Percentiles rank a stretch among this genome's conserved stretches.
Conservation (phyloP, 2,888 invertebrate genomes). For the Tholera decimalis region DNA sequence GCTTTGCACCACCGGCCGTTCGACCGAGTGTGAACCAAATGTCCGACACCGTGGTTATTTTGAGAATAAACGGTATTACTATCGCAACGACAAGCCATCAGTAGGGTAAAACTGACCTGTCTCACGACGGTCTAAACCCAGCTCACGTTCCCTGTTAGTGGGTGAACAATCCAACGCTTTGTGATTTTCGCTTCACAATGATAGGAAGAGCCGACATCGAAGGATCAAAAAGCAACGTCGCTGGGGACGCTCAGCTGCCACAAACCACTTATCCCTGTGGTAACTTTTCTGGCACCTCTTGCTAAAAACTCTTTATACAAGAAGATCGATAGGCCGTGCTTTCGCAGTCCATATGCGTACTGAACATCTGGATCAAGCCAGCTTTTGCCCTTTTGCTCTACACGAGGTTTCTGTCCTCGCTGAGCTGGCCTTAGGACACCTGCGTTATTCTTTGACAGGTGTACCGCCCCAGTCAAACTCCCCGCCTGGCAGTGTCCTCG, state of each 20-base stretch:
- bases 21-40: constrained; percentile 91
- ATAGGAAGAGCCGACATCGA: constrained; percentile 95
- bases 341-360: constrained; percentile 93
- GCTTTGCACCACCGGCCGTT: constrained; percentile 93
- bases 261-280: constrained; percentile 94
- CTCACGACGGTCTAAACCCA: constrained; percentile 93
- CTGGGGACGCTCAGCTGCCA: constrained; percentile 93
- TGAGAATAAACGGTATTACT: constrained; percentile 91
- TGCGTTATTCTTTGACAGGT: constrained; percentile 93
- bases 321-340: constrained; percentile 93
- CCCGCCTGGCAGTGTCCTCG: constrained; percentile 92
- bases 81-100: constrained; percentile 90
- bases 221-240: constrained; percentile 94
- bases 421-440: constrained; percentile 93
- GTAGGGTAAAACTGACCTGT: constrained; percentile 92
- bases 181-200: constrained; percentile 94
- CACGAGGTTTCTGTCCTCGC: constrained; percentile 93
- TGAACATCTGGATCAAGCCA: constrained; percentile 93
- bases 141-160: constrained; percentile 93
- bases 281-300: constrained; percentile 94
- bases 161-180: constrained; percentile 94
- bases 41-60: constrained; percentile 92
- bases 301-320: constrained; percentile 90
- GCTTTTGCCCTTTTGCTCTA: constrained; percentile 94
- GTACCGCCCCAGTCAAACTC: constrained; percentile 93